These are phyloP conservation scores for Hippocampus comes DNA, from an alignment of 2,113 vertebrate species.

Conservation along the genomic window DNA sequence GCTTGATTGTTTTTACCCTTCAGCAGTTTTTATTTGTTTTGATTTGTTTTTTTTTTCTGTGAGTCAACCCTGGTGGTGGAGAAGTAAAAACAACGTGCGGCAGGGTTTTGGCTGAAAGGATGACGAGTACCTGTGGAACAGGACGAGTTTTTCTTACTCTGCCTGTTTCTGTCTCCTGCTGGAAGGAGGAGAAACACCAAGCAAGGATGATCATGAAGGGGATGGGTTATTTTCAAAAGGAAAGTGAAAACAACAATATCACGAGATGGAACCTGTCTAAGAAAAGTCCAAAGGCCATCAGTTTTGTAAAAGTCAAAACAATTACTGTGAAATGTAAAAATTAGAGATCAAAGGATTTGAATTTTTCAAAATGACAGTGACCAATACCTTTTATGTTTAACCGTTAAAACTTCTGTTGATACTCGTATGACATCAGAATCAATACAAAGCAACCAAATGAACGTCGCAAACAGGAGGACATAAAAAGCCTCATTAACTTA, in stretches of 20 bases:
- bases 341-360: neutral
- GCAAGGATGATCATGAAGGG: conserved; percentile 63
- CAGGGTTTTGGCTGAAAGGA: conserved; percentile 15
- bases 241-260: conserved; percentile 19
- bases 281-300: neutral
- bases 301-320: neutral
- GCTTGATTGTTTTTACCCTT: conserved; percentile 10
- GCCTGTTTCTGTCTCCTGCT: conserved; percentile 87
- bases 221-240: conserved; percentile 33
- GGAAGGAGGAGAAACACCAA: conserved; percentile 62
- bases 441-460: neutral
- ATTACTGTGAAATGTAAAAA: neutral
- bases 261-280: neutral
- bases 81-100: conserved; percentile 17
- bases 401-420: neutral
- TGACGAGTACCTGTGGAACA: conserved; percentile 84
- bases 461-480: neutral
- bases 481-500: neutral
- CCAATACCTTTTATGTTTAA: neutral
- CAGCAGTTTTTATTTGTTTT: conserved; percentile 10
- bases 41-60: neutral
- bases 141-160: conserved; percentile 80
- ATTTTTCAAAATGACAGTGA: neutral
- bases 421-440: neutral
- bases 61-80: conserved; percentile 3